Evolutionary conservation across 2,113 vertebrate genomes (phyloP).

Genomic region (Psittacus erithacus): DNA sequence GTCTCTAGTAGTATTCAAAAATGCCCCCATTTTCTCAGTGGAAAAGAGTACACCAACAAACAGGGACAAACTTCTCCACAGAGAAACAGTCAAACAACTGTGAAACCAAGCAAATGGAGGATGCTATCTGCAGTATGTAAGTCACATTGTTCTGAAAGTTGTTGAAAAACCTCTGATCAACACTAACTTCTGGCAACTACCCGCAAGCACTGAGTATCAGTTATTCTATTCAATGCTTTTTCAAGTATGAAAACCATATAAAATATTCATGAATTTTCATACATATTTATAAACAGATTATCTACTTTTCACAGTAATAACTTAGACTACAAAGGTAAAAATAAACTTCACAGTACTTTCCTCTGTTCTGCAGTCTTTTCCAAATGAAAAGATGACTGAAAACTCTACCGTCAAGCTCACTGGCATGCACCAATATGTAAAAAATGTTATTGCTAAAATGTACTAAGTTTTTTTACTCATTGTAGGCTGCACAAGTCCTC

Average conservation of each 20-base stretch:
- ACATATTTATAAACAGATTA: constrained; percentile 42
- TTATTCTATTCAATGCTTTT: neutral
- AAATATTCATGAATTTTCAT: constrained; percentile 36
- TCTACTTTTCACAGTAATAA: constrained; percentile 20
- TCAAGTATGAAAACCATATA: neutral
- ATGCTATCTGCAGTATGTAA: neutral
- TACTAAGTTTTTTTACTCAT: neutral
- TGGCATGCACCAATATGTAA: neutral
- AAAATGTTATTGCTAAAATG: neutral
- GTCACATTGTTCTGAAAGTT: neutral
- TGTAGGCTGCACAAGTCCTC: neutral
- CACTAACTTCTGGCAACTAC: neutral
- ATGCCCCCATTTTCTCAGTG: fast-evolving
- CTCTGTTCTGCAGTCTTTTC: neutral
- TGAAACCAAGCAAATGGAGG: neutral
- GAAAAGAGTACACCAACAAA: neutral
- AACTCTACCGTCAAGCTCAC: neutral
- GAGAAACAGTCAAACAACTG: neutral
- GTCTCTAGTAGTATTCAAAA: neutral
- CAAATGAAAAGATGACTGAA: neutral
- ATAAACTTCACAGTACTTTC: neutral
- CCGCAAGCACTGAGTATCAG: neutral
- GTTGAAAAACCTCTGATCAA: neutral
- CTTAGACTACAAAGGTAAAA: neutral
- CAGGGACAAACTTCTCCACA: neutral